phyloP scores from a whole-genome alignment of 2,113 vertebrate species.

The Alethe castanea region DNA sequence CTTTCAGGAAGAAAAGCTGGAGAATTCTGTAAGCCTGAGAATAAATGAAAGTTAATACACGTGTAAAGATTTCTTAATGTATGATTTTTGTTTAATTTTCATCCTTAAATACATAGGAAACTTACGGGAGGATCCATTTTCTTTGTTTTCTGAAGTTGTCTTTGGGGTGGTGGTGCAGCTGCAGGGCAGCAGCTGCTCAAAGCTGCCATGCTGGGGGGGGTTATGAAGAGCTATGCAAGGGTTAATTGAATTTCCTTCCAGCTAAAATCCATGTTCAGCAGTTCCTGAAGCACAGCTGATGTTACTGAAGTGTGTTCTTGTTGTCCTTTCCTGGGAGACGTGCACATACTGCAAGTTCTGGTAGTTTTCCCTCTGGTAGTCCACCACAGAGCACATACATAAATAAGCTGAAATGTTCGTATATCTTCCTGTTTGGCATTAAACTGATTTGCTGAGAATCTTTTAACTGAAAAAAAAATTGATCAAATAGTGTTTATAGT shows the following conservation, averaged over 20 bases:
- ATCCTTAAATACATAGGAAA: not conserved
- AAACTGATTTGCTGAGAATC: not conserved
- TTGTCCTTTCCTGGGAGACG: not conserved
- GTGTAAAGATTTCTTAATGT: not conserved
- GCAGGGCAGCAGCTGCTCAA: not conserved
- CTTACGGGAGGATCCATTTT: not conserved
- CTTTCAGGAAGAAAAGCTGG: not conserved
- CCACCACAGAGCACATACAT: not conserved
- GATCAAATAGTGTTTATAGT: not conserved
- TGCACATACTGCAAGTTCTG: not conserved
- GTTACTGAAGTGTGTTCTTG: not conserved
- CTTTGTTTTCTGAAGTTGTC: rapidly evolving
- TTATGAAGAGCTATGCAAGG: rapidly evolving
- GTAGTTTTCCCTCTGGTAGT: not conserved
- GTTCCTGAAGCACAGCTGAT: not conserved
- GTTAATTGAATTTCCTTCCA: not conserved
- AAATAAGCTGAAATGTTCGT: not conserved
- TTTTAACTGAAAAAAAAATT: not conserved
- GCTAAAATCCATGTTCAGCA: not conserved
- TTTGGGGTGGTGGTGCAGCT: not conserved
- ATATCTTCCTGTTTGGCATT: not conserved
- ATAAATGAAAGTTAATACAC: not conserved
- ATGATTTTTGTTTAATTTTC: not conserved
- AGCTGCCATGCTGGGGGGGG: not conserved
- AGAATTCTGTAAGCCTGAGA: not conserved